Conservation (phyloP, 2,113 vertebrate genomes). For the Orcinus orca region DNA sequence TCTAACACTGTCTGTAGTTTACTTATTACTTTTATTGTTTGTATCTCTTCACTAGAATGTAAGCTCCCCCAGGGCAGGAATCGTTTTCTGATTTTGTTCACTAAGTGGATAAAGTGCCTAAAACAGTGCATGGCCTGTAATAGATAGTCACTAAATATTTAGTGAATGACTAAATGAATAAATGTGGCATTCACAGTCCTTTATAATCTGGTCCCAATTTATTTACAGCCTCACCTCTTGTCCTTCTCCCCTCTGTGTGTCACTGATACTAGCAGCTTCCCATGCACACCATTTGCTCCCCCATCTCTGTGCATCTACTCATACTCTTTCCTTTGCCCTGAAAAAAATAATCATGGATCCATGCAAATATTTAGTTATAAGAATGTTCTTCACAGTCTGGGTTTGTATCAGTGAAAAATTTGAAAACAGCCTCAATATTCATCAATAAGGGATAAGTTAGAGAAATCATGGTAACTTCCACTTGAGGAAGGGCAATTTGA, state of each 20-base stretch:
- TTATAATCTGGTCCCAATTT: not conserved
- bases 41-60: not conserved
- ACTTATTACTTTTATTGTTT: not conserved
- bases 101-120: not conserved
- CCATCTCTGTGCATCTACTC: not conserved
- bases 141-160: not conserved
- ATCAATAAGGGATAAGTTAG: slow-evolving; percentile 3
- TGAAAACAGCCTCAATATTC: not conserved
- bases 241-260: not conserved
- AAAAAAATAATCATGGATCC: not conserved
- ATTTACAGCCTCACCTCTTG: not conserved
- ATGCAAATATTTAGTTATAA: not conserved
- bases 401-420: not conserved
- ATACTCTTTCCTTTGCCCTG: not conserved
- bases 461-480: not conserved
- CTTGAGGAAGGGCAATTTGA: not conserved
- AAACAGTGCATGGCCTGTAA: not conserved
- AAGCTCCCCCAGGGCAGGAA: not conserved
- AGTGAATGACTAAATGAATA: not conserved
- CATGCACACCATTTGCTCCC: not conserved
- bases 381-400: not conserved
- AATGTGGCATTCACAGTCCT: not conserved
- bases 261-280: not conserved
- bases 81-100: not conserved
- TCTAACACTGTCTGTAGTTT: not conserved